Percentiles rank a stretch among this genome's conserved stretches.
Evolutionary conservation across 2,888 invertebrate genomes (phyloP).

Genomic region (Rotaria socialis): DNA sequence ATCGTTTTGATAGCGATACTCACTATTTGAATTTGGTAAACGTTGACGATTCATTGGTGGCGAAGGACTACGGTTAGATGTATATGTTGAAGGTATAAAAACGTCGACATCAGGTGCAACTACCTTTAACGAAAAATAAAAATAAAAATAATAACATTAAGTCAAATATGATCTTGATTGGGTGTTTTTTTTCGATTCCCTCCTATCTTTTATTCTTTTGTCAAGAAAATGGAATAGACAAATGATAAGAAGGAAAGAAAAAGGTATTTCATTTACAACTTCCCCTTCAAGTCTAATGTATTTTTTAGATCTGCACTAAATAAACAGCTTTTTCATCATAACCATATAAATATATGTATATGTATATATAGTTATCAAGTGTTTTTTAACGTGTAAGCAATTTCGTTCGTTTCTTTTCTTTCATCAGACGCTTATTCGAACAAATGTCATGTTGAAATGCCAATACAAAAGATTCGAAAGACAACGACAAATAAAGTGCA

Average conservation of each 20-base stretch:
- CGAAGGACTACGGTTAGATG: background rate
- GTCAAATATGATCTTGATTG: conserved; percentile 1
- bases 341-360: background rate
- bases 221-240: background rate
- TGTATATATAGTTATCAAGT: background rate
- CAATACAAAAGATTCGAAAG: conserved; percentile 1
- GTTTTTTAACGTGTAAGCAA: background rate
- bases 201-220: background rate
- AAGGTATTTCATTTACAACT: background rate
- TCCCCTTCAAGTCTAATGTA: background rate
- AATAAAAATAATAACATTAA: background rate
- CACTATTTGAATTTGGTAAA: background rate
- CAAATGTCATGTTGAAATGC: conserved; percentile 22
- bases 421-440: background rate
- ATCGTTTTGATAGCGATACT: background rate
- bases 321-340: background rate
- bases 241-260: background rate
- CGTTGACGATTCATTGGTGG: background rate
- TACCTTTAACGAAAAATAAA: background rate
- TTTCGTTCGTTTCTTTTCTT: background rate
- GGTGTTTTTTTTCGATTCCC: background rate
- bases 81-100: background rate
- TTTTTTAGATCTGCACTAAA: background rate
- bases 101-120: background rate
- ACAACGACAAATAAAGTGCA: conserved; percentile 15